phyloP scores from a whole-genome alignment of 2,888 invertebrate species.

The Nomada fabriciana region DNA sequence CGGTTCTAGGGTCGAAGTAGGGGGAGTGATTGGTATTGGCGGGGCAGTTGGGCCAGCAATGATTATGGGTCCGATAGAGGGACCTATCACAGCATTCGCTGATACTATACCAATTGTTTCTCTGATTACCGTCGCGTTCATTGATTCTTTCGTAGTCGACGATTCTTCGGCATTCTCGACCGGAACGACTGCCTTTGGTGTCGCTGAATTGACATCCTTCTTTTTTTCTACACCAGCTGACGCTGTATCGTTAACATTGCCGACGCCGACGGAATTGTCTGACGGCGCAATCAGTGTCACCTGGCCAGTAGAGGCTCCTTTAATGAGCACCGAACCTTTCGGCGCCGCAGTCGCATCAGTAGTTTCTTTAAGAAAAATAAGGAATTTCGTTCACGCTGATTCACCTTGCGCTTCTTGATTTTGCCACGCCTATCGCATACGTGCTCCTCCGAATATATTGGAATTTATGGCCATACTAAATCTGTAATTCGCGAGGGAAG shows the following conservation, averaged over 20 bases:
- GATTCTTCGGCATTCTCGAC: conserved; percentile 32
- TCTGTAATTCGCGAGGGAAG: not conserved
- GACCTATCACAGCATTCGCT: conserved; percentile 52
- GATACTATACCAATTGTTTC: conserved; percentile 36
- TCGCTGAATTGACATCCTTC: conserved; percentile 28
- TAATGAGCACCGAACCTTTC: conserved; percentile 50
- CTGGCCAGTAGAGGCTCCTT: conserved; percentile 54
- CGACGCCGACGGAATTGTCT: conserved; percentile 15
- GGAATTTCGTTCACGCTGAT: not conserved
- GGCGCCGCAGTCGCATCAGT: not conserved
- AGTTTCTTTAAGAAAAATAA: not conserved
- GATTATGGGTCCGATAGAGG: conserved; percentile 51
- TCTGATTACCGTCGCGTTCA: conserved; percentile 9
- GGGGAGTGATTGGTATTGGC: conserved; percentile 2
- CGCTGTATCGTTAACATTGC: conserved; percentile 14
- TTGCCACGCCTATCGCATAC: not conserved
- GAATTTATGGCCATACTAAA: conserved; percentile 15
- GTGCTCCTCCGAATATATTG: not conserved
- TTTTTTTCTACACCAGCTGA: conserved; percentile 27
- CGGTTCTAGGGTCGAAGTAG: not conserved
- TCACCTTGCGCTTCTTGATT: not conserved
- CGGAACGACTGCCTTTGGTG: conserved; percentile 30
- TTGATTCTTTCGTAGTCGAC: conserved; percentile 4
- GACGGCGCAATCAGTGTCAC: conserved; percentile 50
- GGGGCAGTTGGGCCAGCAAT: conserved; percentile 49